Evolutionary conservation across 1,140 invertebrate species (phyloP).

Genomic region (Musca vetustissima): DNA sequence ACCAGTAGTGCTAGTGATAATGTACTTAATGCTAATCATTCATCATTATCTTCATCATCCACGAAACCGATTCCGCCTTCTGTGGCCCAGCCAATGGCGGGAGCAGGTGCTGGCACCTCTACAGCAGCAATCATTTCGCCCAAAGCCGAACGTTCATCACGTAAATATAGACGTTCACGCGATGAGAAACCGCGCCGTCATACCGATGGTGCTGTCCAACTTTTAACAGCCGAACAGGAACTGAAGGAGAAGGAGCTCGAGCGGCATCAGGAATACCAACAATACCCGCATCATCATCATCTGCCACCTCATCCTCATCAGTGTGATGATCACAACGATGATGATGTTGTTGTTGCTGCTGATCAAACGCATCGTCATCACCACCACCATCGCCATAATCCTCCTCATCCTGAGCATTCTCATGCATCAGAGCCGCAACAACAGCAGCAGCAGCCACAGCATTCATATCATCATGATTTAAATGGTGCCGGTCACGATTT

Average conservation of each 20-base stretch:
- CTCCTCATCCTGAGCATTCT: neutral
- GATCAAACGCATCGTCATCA: neutral
- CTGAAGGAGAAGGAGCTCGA: too few relatives aligned
- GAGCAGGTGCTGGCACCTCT: constrained; percentile 26
- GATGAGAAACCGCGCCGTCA: constrained; percentile 11
- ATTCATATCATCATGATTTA: constrained; percentile 12
- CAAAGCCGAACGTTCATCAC: constrained; percentile 4
- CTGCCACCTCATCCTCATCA: neutral
- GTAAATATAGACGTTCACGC: constrained; percentile 14
- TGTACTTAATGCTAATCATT: neutral
- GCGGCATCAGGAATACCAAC: neutral
- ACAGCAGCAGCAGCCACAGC: too few relatives aligned
- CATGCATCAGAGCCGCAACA: neutral
- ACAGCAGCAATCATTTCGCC: constrained; percentile 24
- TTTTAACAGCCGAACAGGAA: neutral
- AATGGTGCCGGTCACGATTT: constrained; percentile 26
- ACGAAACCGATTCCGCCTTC: constrained; percentile 26
- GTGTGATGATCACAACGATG: neutral
- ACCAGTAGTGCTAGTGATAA: too few relatives aligned
- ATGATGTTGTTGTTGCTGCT: neutral
- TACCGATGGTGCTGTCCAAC: constrained; percentile 7
- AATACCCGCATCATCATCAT: neutral
- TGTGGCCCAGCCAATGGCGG: neutral
- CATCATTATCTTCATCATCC: neutral
- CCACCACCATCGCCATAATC: constrained; percentile 6